Percentiles rank a stretch among this genome's conserved stretches.
These are phyloP conservation scores for Nannospalax galili DNA, from an alignment of 2,113 vertebrate species.

Conservation along the genomic window DNA sequence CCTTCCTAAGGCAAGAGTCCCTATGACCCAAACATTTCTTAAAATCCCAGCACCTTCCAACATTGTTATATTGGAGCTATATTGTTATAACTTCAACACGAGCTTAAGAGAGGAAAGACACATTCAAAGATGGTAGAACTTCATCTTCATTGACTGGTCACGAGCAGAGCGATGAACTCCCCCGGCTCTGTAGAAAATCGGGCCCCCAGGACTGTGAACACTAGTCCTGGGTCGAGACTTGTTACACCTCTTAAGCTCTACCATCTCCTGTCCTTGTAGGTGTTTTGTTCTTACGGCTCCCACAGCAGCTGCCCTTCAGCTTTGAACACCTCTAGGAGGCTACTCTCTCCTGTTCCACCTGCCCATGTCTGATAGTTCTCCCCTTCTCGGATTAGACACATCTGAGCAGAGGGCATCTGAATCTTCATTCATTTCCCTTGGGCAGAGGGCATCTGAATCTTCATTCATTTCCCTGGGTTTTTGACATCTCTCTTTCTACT, in stretches of 20 bases:
- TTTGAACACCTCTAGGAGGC: too few species aligned
- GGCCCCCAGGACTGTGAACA: neutral
- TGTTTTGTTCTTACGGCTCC: neutral
- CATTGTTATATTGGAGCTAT: neutral
- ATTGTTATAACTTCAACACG: neutral
- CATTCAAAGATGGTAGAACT: neutral
- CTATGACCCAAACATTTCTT: neutral
- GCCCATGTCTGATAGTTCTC: neutral
- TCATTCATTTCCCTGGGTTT: neutral
- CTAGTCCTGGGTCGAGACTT: neutral
- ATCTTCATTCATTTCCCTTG: neutral
- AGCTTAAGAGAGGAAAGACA: neutral
- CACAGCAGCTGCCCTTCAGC: neutral
- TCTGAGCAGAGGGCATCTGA: neutral
- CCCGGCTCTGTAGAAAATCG: neutral
- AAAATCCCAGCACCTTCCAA: neutral
- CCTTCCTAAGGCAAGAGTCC: too few species aligned
- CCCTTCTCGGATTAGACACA: neutral
- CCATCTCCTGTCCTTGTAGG: neutral
- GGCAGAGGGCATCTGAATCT: neutral
- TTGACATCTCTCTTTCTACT: neutral
- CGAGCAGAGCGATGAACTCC: neutral
- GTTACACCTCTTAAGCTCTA: neutral
- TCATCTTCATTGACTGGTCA: neutral
- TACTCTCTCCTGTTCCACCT: neutral